Conservation (phyloP, 1,140 invertebrate species). For the Stegodyphus mimosarum region DNA sequence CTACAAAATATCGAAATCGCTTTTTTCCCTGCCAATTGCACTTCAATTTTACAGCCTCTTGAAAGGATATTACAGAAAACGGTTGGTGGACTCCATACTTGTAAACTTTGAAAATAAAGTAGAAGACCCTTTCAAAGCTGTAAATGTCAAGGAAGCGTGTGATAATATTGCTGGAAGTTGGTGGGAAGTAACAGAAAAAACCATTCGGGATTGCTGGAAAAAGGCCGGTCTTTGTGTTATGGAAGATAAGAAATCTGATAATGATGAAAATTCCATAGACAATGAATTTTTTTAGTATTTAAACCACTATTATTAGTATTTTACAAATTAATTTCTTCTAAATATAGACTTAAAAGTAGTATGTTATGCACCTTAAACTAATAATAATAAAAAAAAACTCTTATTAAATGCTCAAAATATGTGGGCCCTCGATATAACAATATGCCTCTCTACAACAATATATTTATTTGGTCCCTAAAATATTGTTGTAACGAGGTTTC, state of each 20-base stretch:
- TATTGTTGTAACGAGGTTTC: conserved; percentile 7
- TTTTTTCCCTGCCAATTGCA: too few species aligned
- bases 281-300: neutral
- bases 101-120: conserved; percentile 16
- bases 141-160: conserved; percentile 7
- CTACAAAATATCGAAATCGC: too few species aligned
- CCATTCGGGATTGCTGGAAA: conserved; percentile 8
- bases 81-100: conserved; percentile 5
- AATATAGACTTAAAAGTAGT: neutral
- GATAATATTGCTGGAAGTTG: conserved; percentile 12
- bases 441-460: conserved; percentile 7
- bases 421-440: neutral
- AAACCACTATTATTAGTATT: too few species aligned
- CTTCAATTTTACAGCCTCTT: too few species aligned
- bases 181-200: conserved; percentile 15
- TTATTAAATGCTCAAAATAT: conserved; percentile 1
- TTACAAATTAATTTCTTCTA: too few species aligned
- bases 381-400: conserved; percentile 8
- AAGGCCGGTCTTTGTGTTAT: conserved; percentile 6
- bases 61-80: conserved; percentile 6
- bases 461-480: conserved; percentile 1
- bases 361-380: conserved; percentile 7
- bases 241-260: conserved; percentile 5
- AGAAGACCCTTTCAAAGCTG: conserved; percentile 15
- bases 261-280: conserved; percentile 3